phyloP scores from a whole-genome alignment of 2,113 vertebrate genomes.

The Balaeniceps rex region DNA sequence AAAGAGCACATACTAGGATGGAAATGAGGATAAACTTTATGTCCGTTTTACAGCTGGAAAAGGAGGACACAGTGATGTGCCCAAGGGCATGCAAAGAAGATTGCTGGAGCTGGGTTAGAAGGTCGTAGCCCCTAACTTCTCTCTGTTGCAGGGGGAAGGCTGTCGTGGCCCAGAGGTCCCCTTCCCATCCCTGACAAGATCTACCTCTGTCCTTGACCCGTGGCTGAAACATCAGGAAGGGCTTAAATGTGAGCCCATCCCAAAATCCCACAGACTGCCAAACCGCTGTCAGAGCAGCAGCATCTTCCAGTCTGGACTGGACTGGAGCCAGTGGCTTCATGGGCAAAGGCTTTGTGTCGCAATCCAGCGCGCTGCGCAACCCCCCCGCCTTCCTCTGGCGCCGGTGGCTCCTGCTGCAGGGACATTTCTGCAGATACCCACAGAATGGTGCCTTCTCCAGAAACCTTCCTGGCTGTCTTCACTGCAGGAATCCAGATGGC shows the following conservation, averaged over 20 bases:
- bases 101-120: background rate
- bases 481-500: background rate
- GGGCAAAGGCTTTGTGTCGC: background rate
- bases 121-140: background rate
- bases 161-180: background rate
- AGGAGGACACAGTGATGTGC: background rate
- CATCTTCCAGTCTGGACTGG: background rate
- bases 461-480: background rate
- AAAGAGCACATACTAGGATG: rapidly evolving
- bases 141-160: background rate
- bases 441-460: background rate
- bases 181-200: background rate
- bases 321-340: background rate
- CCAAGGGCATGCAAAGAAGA: background rate
- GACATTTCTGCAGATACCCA: background rate
- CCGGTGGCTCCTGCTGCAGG: background rate
- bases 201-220: background rate
- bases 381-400: background rate
- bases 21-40: background rate
- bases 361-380: rapidly evolving
- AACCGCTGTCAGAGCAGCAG: background rate
- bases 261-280: background rate
- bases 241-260: background rate
- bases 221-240: background rate
- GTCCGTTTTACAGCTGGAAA: background rate